These are phyloP conservation scores for Akabosia matsudoensis DNA, from an alignment of 1,140 invertebrate species.

Conservation along the genomic window DNA sequence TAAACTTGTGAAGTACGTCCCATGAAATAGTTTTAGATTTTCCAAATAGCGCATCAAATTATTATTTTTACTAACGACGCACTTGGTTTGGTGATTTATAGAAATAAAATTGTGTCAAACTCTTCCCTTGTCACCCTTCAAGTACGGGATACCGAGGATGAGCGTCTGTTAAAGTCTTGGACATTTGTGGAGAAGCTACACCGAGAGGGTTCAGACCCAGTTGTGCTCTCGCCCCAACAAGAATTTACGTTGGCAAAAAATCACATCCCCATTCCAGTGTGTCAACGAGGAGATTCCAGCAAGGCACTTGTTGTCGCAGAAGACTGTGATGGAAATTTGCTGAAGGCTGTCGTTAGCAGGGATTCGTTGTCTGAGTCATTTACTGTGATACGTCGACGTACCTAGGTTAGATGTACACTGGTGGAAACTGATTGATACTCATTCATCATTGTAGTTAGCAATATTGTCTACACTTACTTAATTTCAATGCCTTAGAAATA, in stretches of 20 bases:
- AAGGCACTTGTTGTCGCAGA: conserved; percentile 30
- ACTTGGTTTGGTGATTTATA: no score
- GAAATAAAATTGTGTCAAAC: conserved; percentile 34
- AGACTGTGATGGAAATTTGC: conserved; percentile 37
- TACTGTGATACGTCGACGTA: conserved; percentile 35
- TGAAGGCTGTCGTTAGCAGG: conserved; percentile 32
- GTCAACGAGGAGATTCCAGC: conserved; percentile 28
- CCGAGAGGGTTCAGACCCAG: not conserved
- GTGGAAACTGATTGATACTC: no score
- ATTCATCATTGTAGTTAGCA: not conserved
- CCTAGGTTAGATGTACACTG: not conserved
- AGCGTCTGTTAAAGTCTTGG: conserved; percentile 25
- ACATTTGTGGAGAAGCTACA: not conserved
- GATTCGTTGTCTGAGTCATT: conserved; percentile 37
- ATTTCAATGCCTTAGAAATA: no score
- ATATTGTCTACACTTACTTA: not conserved
- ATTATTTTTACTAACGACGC: no score
- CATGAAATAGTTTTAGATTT: no score
- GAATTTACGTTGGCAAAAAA: conserved; percentile 35
- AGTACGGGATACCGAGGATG: conserved; percentile 37
- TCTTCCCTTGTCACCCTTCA: conserved; percentile 30
- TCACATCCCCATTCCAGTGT: conserved; percentile 27
- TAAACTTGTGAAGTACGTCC: not conserved
- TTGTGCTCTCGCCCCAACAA: not conserved
- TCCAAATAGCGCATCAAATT: no score